Evolutionary conservation across 2,888 invertebrate genomes (phyloP), one percentile per base, ranked within the genome.

Genomic region (Drosophila diplacantha): DNA sequence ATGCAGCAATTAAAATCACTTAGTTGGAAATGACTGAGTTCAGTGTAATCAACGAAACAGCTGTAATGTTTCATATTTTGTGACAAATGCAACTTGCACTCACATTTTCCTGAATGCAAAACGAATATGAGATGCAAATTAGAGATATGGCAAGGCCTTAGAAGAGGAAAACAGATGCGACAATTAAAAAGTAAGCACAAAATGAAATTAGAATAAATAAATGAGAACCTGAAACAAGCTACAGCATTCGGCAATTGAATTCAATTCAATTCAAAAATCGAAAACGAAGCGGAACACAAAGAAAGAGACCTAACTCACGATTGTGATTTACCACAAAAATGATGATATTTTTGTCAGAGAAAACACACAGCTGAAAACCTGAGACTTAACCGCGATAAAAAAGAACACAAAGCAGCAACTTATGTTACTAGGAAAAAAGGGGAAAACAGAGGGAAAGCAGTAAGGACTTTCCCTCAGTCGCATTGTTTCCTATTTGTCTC

Each of bases 371-470:
- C 6, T 18, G 18, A 44, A 44, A 44, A 35, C 3, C n/a, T 20
- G 31, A 51, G 31, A 53, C 32, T 20, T 32, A 5, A 18, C 3
- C 18, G 41, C 24, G 39, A 39, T 31, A 31, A 44, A 31, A 44
- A 26, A 34, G n/a, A 34, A 43, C 31, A 46, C 29, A 44, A 44
- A 44, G 18, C 44, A 44, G 44, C 14, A 44, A 44, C 44, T 44
- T 44, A 14, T 14, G 29, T 44, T 44, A 31, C 44, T 31, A 5
- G 11, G 16, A 35, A n/a, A 31, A 14, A 22, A 22, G 3, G 0
- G 26, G 6, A 12, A 35, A n/a, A 31, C 5, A 12, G n/a, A 12
- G 1, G 5, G 8, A 31, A 20, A n/a, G n/a, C n/a, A 20, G 12
- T 5, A 20, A 41, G 24, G 24, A n/a, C 24, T 22, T 39, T 41